Evolutionary conservation across 2,888 invertebrate species (phyloP).

Genomic region (Lithosia quadra): DNA sequence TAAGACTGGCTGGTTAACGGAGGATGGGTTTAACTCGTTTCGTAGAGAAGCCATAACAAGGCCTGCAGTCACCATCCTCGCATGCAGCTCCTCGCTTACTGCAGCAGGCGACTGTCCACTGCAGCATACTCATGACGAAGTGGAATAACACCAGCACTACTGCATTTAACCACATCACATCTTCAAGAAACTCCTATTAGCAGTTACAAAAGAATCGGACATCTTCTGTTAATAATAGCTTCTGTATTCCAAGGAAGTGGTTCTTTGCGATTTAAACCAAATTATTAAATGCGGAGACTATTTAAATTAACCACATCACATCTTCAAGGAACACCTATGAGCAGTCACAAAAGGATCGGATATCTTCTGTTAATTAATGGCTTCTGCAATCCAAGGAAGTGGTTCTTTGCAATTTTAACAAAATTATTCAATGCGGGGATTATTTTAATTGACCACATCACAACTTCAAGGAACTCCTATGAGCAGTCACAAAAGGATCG

Average conservation of each 20-base stretch:
- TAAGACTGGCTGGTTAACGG: background rate
- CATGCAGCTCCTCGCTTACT: background rate
- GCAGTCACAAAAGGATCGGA: background rate
- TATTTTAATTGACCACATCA: background rate
- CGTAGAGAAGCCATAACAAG: conserved; percentile 7
- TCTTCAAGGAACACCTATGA: background rate
- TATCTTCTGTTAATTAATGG: no score
- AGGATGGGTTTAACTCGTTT: background rate
- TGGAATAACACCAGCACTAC: background rate
- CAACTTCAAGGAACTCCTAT: background rate
- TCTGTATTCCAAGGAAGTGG: no score
- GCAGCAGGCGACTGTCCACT: background rate
- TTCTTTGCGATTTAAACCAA: no score
- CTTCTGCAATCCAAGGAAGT: no score
- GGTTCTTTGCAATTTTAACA: no score
- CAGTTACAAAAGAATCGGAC: background rate
- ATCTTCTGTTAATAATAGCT: no score
- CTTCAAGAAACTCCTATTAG: background rate
- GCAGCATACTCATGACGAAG: background rate
- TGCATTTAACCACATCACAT: conserved; percentile 6
- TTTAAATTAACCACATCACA: background rate
- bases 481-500: no score
- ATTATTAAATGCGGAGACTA: no score
- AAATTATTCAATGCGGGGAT: no score
- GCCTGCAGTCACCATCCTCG: background rate